Evolutionary conservation across 2,113 vertebrate genomes (phyloP).

Genomic region (Petromus typicus): DNA sequence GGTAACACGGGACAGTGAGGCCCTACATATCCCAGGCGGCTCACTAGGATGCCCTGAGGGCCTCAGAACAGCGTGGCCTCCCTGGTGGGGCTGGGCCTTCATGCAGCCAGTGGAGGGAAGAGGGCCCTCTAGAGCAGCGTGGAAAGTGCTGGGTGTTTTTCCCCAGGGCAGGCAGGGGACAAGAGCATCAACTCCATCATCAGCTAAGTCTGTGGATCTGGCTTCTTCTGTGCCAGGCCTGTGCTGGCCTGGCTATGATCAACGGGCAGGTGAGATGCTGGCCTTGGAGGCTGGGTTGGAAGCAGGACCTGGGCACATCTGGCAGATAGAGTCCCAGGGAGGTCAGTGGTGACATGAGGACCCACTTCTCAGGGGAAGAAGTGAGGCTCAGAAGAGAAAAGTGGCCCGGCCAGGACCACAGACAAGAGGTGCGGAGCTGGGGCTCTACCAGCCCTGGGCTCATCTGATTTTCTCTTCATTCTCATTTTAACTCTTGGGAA

Average conservation of each 20-base stretch:
- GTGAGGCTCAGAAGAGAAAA: neutral
- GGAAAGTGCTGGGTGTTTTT: fast-evolving
- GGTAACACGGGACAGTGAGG: neutral
- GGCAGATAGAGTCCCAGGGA: neutral
- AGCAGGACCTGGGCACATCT: neutral
- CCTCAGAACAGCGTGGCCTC: neutral
- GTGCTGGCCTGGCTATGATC: too few relatives aligned
- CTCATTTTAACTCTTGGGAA: neutral
- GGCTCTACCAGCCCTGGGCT: neutral
- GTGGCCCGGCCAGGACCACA: fast-evolving
- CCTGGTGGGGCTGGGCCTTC: neutral
- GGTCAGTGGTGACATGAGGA: neutral
- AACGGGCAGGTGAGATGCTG: too few relatives aligned
- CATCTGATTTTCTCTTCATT: neutral
- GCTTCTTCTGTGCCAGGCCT: neutral
- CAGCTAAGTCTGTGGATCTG: neutral
- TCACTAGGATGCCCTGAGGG: neutral
- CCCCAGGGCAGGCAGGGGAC: neutral
- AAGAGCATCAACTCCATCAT: neutral
- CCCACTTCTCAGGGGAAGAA: neutral
- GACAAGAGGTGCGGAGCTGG: fast-evolving
- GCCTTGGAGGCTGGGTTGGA: neutral
- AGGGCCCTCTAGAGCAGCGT: neutral
- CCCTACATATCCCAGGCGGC: neutral
- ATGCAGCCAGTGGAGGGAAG: neutral